Conservation (phyloP, 2,888 invertebrate species). For the Hypercompe scribonia region DNA sequence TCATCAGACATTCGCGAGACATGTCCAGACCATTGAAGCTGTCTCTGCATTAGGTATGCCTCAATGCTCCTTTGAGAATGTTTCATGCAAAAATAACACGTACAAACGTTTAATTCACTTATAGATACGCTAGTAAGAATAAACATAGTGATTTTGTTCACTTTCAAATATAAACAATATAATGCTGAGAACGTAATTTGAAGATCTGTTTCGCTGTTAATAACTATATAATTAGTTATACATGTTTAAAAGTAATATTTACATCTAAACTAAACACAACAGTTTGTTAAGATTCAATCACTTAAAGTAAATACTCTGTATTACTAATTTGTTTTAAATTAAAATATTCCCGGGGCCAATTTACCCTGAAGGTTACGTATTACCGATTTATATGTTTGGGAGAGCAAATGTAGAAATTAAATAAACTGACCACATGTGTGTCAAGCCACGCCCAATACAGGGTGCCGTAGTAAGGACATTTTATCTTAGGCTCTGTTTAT, state of each 20-base stretch:
- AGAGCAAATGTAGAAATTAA: too few species aligned
- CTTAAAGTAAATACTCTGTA: neutral
- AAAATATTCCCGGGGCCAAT: neutral
- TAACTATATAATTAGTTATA: neutral
- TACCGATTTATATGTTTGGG: too few species aligned
- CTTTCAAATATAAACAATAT: neutral
- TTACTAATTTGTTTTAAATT: neutral
- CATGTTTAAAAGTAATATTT: neutral
- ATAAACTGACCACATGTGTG: too few species aligned
- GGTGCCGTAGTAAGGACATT: too few species aligned
- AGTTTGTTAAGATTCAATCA: neutral
- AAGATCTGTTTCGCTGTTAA: neutral
- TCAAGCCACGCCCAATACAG: too few species aligned
- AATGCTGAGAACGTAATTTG: neutral
- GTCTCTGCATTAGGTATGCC: too few species aligned
- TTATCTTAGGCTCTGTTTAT: too few species aligned
- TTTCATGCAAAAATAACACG: neutral
- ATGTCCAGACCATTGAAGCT: too few species aligned
- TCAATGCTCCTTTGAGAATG: neutral
- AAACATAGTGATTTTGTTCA: neutral
- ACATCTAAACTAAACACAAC: neutral
- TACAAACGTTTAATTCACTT: neutral
- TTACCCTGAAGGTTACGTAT: too few species aligned
- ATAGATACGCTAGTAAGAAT: neutral
- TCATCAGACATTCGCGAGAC: too few species aligned